These are phyloP conservation scores for Danaus melanippus DNA, from an alignment of 1,140 invertebrate genomes.

Conservation along the genomic window DNA sequence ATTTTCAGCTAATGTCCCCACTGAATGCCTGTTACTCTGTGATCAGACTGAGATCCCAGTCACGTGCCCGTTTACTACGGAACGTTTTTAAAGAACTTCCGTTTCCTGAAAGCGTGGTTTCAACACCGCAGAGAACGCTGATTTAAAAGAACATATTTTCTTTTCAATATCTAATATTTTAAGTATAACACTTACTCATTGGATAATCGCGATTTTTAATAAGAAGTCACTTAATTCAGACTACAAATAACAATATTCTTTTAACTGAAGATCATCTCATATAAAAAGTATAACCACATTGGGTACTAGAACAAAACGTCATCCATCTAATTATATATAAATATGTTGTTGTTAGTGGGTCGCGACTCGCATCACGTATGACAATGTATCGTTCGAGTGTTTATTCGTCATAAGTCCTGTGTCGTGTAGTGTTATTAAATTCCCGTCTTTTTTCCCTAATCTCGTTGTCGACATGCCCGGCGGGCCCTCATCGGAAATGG, in stretches of 20 bases:
- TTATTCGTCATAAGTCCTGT: conserved; percentile 40
- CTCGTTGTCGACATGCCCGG: conserved; percentile 56
- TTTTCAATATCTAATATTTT: too few species aligned
- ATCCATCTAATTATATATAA: too few species aligned
- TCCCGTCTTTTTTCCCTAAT: conserved; percentile 64
- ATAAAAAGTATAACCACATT: too few species aligned
- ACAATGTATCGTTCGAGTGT: conserved; percentile 19
- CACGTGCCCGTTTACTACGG: conserved; percentile 45
- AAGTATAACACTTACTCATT: too few species aligned
- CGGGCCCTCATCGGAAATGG: conserved; percentile 65
- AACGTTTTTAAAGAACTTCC: conserved; percentile 56
- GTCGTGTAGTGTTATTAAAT: conserved; percentile 61
- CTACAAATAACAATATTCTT: too few species aligned
- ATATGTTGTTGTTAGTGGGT: background rate
- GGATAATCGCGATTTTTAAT: too few species aligned
- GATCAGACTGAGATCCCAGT: conserved; percentile 20
- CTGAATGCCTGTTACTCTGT: conserved; percentile 2
- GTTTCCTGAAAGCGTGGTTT: conserved; percentile 23
- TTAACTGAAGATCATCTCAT: too few species aligned
- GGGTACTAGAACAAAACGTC: too few species aligned
- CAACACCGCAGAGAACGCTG: conserved; percentile 22
- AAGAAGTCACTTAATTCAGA: too few species aligned
- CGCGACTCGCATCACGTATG: conserved; percentile 3
- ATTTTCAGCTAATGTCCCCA: too few species aligned
- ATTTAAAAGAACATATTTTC: conserved; percentile 19